phyloP scores from a whole-genome alignment of 2,113 vertebrate species.

The Apteryx owenii region DNA sequence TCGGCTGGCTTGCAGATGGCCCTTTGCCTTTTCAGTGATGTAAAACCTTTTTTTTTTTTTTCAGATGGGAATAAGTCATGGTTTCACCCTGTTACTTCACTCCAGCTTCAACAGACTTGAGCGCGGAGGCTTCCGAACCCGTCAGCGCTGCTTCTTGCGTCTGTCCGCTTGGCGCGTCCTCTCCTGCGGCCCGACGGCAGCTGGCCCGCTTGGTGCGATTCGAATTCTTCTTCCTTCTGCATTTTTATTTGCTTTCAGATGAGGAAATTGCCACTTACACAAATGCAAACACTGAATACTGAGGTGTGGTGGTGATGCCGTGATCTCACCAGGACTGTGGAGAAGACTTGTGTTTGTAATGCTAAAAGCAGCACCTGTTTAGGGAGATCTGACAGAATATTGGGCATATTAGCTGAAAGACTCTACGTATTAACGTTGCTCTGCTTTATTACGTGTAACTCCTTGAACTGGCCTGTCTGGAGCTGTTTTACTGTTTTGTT shows the following conservation, averaged over 20 bases:
- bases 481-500: not conserved
- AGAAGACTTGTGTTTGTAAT: not conserved
- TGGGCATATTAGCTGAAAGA: not conserved
- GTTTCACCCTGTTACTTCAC: not conserved
- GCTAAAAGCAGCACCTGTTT: not conserved
- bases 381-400: not conserved
- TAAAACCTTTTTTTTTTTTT: not conserved
- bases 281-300: not conserved
- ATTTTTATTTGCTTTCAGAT: not conserved
- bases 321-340: not conserved
- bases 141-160: not conserved
- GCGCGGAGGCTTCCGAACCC: not conserved
- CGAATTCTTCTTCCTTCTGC: not conserved
- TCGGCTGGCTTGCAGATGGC: accelerated
- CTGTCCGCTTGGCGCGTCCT: not conserved
- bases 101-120: not conserved
- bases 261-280: not conserved
- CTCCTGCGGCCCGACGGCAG: not conserved
- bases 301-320: not conserved
- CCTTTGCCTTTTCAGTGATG: not conserved
- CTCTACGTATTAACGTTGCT: accelerated
- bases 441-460: not conserved
- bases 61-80: not conserved
- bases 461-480: not conserved
- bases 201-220: not conserved